Conservation (phyloP, 2,113 vertebrate genomes). For the Miniopterus natalensis region DNA sequence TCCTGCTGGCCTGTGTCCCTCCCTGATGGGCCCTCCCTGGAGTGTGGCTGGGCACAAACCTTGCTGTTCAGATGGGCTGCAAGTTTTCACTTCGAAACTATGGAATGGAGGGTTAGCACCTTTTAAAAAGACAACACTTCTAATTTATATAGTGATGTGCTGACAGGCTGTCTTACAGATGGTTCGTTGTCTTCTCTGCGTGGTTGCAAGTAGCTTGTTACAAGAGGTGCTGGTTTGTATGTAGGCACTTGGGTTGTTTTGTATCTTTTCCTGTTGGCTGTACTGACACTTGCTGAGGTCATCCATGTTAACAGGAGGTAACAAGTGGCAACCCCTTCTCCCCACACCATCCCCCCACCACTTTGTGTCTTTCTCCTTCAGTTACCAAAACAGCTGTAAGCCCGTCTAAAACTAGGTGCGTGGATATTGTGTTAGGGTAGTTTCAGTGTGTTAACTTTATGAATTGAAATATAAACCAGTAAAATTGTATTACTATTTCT, state of each 20-base stretch:
- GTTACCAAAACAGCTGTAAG: slow-evolving; percentile 92
- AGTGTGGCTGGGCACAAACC: slow-evolving; percentile 3
- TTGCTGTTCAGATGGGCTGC: slow-evolving; percentile 78
- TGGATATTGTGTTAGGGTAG: slow-evolving; percentile 97
- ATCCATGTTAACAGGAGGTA: slow-evolving; percentile 88
- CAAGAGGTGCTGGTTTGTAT: slow-evolving; percentile 95
- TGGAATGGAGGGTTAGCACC: slow-evolving; percentile 90
- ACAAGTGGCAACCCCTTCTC: slow-evolving; percentile 80
- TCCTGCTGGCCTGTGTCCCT: background rate
- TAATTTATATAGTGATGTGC: slow-evolving; percentile 92
- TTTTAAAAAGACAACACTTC: slow-evolving; percentile 43
- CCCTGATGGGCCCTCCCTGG: background rate
- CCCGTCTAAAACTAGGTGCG: slow-evolving; percentile 93
- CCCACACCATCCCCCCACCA: slow-evolving; percentile 88
- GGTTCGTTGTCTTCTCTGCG: slow-evolving; percentile 70
- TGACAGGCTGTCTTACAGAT: slow-evolving; percentile 86
- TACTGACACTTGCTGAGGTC: slow-evolving; percentile 94
- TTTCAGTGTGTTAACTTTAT: slow-evolving; percentile 96
- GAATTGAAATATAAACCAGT: slow-evolving; percentile 96
- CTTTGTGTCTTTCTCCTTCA: slow-evolving; percentile 93
- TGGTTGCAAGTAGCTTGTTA: slow-evolving; percentile 87
- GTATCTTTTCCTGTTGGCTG: slow-evolving; percentile 92
- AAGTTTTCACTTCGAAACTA: slow-evolving; percentile 87
- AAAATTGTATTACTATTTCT: slow-evolving; percentile 89
- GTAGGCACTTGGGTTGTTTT: slow-evolving; percentile 94